Base-by-base conservation (phyloP, 2,797 vertebrate species). In the Echiichthys vipera region DNA sequence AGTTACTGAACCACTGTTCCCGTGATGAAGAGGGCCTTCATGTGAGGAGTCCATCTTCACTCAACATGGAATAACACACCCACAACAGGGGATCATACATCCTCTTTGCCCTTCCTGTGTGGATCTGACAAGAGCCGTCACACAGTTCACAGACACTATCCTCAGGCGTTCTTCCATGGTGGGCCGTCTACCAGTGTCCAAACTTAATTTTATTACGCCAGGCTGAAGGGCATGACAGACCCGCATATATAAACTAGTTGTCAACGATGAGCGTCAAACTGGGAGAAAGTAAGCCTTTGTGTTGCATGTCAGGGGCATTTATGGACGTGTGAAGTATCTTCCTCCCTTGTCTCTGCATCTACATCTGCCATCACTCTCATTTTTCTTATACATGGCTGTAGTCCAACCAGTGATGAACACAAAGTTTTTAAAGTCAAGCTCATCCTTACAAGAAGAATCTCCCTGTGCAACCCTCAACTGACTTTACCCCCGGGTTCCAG, bases 101-200 rank as follows among this genome's bases (percentile, higher is more conserved):
- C 56, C 61, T 63, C 36, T 14, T n/a, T 39, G 55, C 40, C 32
- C 76, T 69, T 77, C 76, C 71, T 75, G 73, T 77, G 73, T 50
- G 54, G 40, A 65, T 89, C 74, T 85, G 82, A 85, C 74, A 76
- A 77, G 71, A 57, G 70, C 66, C 15, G 46, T 74, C 79, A 86
- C 74, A 42, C 76, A 70, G 87, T 81, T 86, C 84, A 65, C 74
- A 81, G 83, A 84, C 67, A 24, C 77, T 85, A 32, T 80, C 91
- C 87, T 84, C 74, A 47, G 91, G 92, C 89, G 3, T 63, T 90
- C 90, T 89, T 77, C 86, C 79, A 88, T 3, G 92, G 92, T 90
- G 93, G 91, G 90, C 91, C 43, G 69, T 40, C 70, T 58, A 65
- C 73, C 80, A 77, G 73, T 55, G 83, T 86, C 80, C 88, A 82